These are phyloP conservation scores for Darevskia mixta DNA, from an alignment of 2,797 vertebrate genomes.

Conservation along the genomic window DNA sequence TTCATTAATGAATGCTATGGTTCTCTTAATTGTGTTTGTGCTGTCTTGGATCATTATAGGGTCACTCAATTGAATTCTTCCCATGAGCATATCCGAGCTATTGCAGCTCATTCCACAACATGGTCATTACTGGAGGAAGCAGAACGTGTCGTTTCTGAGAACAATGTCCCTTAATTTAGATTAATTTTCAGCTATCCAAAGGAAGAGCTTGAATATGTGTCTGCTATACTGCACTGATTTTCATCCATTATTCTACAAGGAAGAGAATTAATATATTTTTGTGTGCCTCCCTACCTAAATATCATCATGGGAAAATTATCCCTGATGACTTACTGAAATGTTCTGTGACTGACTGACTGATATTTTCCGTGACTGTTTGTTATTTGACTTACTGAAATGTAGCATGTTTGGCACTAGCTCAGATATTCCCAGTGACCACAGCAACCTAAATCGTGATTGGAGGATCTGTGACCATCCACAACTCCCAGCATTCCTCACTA, in stretches of 20 bases:
- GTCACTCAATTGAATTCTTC: constrained; percentile 63
- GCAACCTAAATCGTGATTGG: too few species aligned
- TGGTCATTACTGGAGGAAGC: constrained; percentile 60
- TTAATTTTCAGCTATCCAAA: constrained; percentile 44
- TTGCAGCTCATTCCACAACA: constrained; percentile 62
- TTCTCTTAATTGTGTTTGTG: constrained; percentile 58
- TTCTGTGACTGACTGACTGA: too few species aligned
- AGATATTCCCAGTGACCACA: neutral
- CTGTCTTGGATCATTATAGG: constrained; percentile 60
- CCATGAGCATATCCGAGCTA: constrained; percentile 50
- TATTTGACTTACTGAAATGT: neutral
- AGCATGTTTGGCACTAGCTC: neutral
- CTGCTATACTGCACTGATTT: neutral
- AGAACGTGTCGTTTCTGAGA: constrained; percentile 57
- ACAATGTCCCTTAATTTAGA: constrained; percentile 56
- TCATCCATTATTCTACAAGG: constrained; percentile 30
- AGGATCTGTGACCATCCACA: too few species aligned
- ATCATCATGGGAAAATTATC: neutral
- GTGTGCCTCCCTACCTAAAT: neutral
- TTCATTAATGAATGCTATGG: constrained; percentile 52
- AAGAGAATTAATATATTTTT: neutral
- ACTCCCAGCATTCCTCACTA: too few species aligned
- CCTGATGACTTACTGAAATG: neutral
- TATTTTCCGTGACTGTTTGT: too few species aligned
- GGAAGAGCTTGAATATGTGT: constrained; percentile 29